Percentiles rank a stretch among this genome's conserved stretches.
These are phyloP conservation scores for Trissoscelio sp. DNA, from an alignment of 2,888 invertebrate species.

Conservation along the genomic window DNA sequence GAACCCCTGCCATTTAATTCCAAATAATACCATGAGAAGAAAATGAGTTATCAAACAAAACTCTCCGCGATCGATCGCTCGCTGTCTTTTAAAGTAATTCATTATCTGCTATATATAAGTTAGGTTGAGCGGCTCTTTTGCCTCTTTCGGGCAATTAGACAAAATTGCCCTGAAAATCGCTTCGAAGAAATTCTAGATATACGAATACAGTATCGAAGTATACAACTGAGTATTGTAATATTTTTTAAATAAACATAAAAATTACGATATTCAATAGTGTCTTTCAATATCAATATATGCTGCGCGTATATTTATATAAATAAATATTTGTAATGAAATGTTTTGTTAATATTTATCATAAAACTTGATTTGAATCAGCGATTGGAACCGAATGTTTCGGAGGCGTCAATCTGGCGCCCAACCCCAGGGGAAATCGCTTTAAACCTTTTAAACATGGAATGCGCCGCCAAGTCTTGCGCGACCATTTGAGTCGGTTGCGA, in stretches of 20 bases:
- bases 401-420: conserved; percentile 75
- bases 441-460: conserved; percentile 82
- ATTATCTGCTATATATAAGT: conserved; percentile 36
- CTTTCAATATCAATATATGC: too few relatives aligned
- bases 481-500: conserved; percentile 67
- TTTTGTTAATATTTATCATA: too few relatives aligned
- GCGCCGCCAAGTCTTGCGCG: conserved; percentile 70
- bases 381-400: conserved; percentile 50
- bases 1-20: conserved; percentile 51
- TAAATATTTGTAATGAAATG: conserved; percentile 22
- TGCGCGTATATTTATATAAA: not conserved
- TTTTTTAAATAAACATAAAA: too few relatives aligned
- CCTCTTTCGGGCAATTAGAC: conserved; percentile 21
- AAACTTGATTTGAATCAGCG: not conserved
- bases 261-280: too few relatives aligned
- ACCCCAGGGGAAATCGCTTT: conserved; percentile 83
- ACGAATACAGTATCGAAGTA: too few relatives aligned
- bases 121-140: not conserved
- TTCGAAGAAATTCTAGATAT: conserved; percentile 21
- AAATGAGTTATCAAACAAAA: conserved; percentile 63
- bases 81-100: conserved; percentile 37
- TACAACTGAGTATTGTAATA: too few relatives aligned
- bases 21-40: conserved; percentile 58
- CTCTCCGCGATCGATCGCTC: conserved; percentile 39
- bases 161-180: conserved; percentile 40